A percentile compares a stretch with the other conserved stretches of the same genome.
Conservation (phyloP, 2,113 vertebrate species). For the Syrmaticus mikado region DNA sequence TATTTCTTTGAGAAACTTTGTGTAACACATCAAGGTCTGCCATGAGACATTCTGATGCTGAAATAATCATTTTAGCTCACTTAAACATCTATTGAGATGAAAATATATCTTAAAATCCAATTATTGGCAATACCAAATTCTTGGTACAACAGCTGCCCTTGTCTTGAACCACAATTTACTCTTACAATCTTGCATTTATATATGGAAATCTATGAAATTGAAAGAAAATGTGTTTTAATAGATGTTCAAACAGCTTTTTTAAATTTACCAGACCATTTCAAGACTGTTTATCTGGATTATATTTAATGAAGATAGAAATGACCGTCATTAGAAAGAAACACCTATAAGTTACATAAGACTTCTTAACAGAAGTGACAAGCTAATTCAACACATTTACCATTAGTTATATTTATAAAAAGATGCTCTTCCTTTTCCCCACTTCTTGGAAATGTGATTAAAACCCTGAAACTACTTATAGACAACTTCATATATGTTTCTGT, state of each 20-base stretch:
- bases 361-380: neutral
- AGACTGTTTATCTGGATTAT: neutral
- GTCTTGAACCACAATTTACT: neutral
- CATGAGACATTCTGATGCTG: neutral
- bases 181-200: neutral
- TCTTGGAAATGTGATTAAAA: constrained; percentile 34
- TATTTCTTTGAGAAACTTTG: neutral
- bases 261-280: neutral
- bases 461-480: constrained; percentile 55
- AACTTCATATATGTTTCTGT: constrained; percentile 25
- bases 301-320: neutral
- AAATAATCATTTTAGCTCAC: neutral
- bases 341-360: neutral
- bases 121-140: neutral
- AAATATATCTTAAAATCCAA: neutral
- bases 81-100: neutral
- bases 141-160: neutral
- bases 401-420: neutral
- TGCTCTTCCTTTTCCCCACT: neutral
- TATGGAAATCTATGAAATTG: neutral
- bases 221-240: neutral
- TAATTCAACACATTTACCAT: neutral
- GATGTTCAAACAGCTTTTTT: neutral
- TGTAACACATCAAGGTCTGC: neutral
- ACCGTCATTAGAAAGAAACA: neutral